These are phyloP conservation scores for Podocnemis expansa DNA, from an alignment of 2,113 vertebrate species.

Conservation along the genomic window DNA sequence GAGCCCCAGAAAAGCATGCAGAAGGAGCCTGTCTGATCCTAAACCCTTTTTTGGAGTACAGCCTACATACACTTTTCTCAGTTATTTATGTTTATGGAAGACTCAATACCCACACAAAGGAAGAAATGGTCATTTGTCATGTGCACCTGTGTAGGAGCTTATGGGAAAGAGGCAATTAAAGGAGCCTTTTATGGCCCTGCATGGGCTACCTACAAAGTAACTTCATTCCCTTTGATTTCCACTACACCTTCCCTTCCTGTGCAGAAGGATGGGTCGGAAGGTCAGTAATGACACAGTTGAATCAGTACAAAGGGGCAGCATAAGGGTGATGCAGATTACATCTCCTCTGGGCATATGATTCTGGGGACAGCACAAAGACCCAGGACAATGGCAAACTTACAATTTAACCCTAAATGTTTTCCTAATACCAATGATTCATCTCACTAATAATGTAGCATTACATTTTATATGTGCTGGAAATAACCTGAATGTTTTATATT, in stretches of 20 bases:
- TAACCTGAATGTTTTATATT: not conserved
- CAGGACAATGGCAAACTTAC: not conserved
- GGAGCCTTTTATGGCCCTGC: not conserved
- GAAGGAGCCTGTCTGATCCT: not conserved
- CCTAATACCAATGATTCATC: not conserved
- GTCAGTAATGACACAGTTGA: not conserved
- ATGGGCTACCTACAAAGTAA: not conserved
- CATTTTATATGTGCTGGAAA: rapidly evolving
- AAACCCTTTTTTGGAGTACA: not conserved
- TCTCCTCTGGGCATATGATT: not conserved
- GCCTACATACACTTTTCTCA: not conserved
- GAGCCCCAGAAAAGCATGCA: not conserved
- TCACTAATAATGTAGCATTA: not conserved
- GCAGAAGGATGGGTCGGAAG: not conserved
- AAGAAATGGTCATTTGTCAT: not conserved
- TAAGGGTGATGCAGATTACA: not conserved
- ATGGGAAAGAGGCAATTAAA: not conserved
- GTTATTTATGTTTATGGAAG: not conserved
- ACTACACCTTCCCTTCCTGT: not conserved
- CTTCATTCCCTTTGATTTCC: not conserved
- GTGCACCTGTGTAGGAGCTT: not conserved
- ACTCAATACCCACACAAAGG: not conserved
- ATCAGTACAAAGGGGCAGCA: not conserved
- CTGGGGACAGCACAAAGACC: not conserved
- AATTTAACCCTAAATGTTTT: not conserved